Conservation (phyloP, 2,797 vertebrate species). For the Scomberomorus guttatus region DNA sequence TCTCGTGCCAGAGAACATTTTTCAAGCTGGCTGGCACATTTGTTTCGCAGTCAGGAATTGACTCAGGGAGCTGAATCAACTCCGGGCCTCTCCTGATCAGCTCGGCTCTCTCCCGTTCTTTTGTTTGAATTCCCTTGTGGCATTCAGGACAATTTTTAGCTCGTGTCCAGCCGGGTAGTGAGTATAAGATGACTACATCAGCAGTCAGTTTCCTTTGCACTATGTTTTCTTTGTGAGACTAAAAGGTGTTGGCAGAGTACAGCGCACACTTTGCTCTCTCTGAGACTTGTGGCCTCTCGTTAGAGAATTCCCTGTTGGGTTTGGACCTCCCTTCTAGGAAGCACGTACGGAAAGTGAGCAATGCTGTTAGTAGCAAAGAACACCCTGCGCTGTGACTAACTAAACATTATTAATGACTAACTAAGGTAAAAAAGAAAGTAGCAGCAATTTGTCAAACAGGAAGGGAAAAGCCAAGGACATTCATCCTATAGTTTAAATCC, state of each 20-base stretch:
- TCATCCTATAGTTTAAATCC: neutral
- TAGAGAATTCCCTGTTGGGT: conserved; percentile 41
- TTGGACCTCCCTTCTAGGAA: conserved; percentile 46
- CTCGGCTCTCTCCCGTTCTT: conserved; percentile 66
- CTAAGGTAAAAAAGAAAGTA: conserved; percentile 11
- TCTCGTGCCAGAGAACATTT: conserved; percentile 56
- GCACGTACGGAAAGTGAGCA: conserved; percentile 67
- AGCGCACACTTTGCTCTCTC: conserved; percentile 35
- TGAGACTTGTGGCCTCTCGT: conserved; percentile 29
- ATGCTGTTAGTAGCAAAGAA: conserved; percentile 22
- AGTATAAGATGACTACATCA: conserved; percentile 80
- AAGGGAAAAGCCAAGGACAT: neutral
- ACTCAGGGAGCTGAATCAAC: conserved; percentile 75
- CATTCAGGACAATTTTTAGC: conserved; percentile 81
- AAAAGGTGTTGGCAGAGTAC: conserved; percentile 54
- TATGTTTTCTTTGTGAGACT: conserved; percentile 73
- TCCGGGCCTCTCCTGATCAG: conserved; percentile 70
- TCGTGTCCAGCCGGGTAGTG: conserved; percentile 67
- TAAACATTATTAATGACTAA: conserved; percentile 53
- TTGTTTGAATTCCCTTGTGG: conserved; percentile 77
- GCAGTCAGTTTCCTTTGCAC: conserved; percentile 79
- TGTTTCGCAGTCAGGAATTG: conserved; percentile 71
- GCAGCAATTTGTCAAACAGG: neutral
- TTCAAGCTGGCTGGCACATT: conserved; percentile 58
- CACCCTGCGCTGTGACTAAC: conserved; percentile 50